Evolutionary conservation across 2,797 vertebrate species (phyloP), one percentile per base, ranked within the genome.

Genomic region (Sebastes vulpes): DNA sequence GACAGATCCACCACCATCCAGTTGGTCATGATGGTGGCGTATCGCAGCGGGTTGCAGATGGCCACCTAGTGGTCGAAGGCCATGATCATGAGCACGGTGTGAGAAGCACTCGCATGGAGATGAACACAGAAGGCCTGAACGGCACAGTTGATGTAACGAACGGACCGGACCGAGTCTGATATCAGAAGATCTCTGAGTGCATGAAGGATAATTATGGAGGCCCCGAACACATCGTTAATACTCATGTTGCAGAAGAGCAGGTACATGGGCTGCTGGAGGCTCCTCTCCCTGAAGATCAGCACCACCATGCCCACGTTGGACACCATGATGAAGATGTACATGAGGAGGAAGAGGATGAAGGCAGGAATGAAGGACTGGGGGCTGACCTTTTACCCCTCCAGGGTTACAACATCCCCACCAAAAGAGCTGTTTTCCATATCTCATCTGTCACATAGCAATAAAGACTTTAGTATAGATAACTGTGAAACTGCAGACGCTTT

Each of bases 11-110:
- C 61, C 0, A 97, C 95, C n/a, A 84, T 94, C 0, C 78, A 72
- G n/a, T 78, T 92, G 0, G 89, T 96, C 29, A 98, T 86, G 28
- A 96, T 88, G 12, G 91, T 25, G 0, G 86, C 1, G 53, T 97
- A 97, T 1, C 85, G 69, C 75, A 97, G 82, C 0, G 97, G 97
- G 14, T 95, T 86, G 1, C 97, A 98, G 68, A 98, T 94, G 8
- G 97, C 97, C 26, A 97, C 80, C 0, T 97, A 97, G 0, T 95
- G 89, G 77, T 98, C 97, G 0, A 96, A 96, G 0, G 96, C 96
- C 97, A 97, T 97, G 8, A 96, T 95, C 84, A 97, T 92, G 65
- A 98, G 92, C 0, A 97, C 89, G 0, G 94, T 93, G 4, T 97
- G 96, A 0, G 94, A 92, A 1, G 92, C 77, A 0, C 95, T 89